Conservation (phyloP, 2,888 invertebrate genomes). For the Microctonus hyperodae region DNA sequence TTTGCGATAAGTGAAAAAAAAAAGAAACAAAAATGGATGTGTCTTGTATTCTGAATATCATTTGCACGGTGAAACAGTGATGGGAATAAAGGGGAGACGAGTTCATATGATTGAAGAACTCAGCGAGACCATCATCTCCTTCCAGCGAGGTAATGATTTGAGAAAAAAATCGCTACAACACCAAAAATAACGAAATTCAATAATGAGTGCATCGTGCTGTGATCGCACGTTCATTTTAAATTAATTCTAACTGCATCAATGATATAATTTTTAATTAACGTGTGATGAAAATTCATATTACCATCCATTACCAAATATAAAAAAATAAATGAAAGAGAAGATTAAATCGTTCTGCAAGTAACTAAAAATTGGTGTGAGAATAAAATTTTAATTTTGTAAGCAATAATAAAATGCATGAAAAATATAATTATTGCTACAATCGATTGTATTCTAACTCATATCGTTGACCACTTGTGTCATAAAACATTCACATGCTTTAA, state of each 20-base stretch:
- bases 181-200: conserved; percentile 7
- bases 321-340: background rate
- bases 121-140: conserved; percentile 98
- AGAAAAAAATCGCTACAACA: conserved; percentile 19
- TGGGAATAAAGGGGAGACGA: conserved; percentile 98
- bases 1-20: conserved; percentile 10
- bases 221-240: conserved; percentile 3
- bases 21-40: conserved; percentile 33
- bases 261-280: background rate
- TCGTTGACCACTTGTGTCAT: background rate
- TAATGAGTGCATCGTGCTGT: conserved; percentile 25
- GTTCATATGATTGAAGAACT: conserved; percentile 99
- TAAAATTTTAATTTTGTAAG: background rate
- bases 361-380: background rate
- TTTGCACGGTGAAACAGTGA: conserved; percentile 73
- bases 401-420: background rate
- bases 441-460: background rate
- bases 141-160: conserved; percentile 92
- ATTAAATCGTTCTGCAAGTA: background rate
- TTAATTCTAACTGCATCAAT: background rate
- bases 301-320: background rate
- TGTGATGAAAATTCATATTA: background rate
- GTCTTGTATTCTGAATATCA: conserved; percentile 45
- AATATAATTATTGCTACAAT: background rate
- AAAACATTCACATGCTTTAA: background rate